Evolutionary conservation across 2,113 vertebrate genomes (phyloP).

Genomic region (Triplophysa dalaica): DNA sequence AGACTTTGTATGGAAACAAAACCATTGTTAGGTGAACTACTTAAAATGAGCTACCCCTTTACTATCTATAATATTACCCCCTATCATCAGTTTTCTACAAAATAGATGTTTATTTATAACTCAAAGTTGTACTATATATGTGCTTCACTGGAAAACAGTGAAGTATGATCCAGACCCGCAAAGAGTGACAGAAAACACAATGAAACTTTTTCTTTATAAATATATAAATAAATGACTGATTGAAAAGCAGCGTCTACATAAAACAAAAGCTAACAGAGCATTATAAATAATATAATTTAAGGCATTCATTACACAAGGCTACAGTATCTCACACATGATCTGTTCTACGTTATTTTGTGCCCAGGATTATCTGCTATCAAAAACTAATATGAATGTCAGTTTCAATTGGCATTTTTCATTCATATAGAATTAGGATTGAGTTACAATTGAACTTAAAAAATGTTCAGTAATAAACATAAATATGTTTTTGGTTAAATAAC

Average conservation of each 20-base stretch:
- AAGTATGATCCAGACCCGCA: not conserved
- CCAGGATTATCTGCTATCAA: not conserved
- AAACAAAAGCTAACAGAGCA: not conserved
- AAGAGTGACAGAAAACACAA: not conserved
- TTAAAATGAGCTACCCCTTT: too few relatives aligned
- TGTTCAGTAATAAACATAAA: not conserved
- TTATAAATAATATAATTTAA: not conserved
- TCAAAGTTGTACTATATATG: too few relatives aligned
- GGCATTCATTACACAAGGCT: not conserved
- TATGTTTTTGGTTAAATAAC: not conserved
- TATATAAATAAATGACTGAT: constrained; percentile 35
- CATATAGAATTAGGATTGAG: not conserved
- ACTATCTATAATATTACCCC: too few relatives aligned
- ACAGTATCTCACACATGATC: too few relatives aligned
- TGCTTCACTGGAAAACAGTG: too few relatives aligned
- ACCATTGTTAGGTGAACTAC: too few relatives aligned
- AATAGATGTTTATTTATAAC: too few relatives aligned
- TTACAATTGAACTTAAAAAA: not conserved
- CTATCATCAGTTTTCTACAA: too few relatives aligned
- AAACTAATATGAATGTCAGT: not conserved
- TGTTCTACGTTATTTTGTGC: not conserved
- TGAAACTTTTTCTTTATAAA: constrained; percentile 27
- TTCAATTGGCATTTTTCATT: not conserved
- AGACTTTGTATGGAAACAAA: too few relatives aligned
- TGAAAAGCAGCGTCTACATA: constrained; percentile 6